phyloP scores from a whole-genome alignment of 2,888 invertebrate species.

The Salpingus planirostris region DNA sequence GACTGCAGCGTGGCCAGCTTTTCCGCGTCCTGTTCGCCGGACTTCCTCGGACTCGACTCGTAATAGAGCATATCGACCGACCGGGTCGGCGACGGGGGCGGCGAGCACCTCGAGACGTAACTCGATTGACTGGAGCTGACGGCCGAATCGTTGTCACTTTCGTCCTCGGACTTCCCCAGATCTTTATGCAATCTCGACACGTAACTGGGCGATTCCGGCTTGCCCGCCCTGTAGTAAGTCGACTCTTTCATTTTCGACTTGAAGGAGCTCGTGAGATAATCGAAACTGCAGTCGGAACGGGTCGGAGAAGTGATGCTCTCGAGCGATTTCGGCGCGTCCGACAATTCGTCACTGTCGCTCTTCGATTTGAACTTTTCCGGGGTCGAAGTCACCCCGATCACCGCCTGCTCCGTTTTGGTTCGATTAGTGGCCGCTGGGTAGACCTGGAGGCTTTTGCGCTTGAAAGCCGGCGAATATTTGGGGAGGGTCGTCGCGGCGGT shows the following conservation, averaged over 20 bases:
- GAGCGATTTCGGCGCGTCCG: conserved; percentile 47
- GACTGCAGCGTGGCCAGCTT: conserved; percentile 35
- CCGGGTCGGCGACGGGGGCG: conserved; percentile 55
- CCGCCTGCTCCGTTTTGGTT: conserved; percentile 1
- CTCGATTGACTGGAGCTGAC: conserved; percentile 78
- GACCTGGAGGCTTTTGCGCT: conserved; percentile 63
- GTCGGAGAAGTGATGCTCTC: conserved; percentile 52
- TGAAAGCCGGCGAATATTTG: conserved; percentile 76
- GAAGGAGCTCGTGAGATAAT: conserved; percentile 31
- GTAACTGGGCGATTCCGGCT: conserved; percentile 1
- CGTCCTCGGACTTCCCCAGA: conserved; percentile 42
- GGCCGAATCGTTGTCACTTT: conserved; percentile 81
- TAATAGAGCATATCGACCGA: conserved; percentile 18
- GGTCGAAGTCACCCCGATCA: neutral
- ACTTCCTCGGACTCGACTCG: conserved; percentile 13
- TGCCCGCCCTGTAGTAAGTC: neutral
- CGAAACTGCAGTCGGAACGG: conserved; percentile 50
- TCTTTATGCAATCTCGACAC: conserved; percentile 13
- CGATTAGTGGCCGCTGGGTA: conserved; percentile 37
- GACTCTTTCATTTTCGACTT: conserved; percentile 5
- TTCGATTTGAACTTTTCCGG: neutral
- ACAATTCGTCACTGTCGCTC: conserved; percentile 22
- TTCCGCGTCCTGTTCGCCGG: conserved; percentile 12
- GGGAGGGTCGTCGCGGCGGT: conserved; percentile 49
- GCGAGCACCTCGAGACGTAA: conserved; percentile 68